phyloP scores from a whole-genome alignment of 2,113 vertebrate genomes.

The Zingel zingel region DNA sequence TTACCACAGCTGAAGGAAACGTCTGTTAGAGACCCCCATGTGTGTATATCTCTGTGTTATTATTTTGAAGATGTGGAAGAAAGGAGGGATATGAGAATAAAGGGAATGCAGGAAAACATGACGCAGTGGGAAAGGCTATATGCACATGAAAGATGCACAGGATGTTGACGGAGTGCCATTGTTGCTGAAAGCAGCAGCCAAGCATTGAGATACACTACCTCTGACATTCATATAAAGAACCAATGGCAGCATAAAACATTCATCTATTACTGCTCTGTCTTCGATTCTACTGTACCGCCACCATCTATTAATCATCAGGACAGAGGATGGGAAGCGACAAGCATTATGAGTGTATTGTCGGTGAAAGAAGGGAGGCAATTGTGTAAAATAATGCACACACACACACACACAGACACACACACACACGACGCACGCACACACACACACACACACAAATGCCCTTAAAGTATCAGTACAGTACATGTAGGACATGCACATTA shows the following conservation, averaged over 20 bases:
- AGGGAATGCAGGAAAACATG: background rate
- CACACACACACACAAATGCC: background rate
- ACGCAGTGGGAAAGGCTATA: background rate
- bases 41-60: background rate
- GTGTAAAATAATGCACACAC: background rate
- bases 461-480: background rate
- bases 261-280: constrained; percentile 64
- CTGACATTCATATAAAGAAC: constrained; percentile 49
- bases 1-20: constrained; percentile 1
- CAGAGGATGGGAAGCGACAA: constrained; percentile 21
- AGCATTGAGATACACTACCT: constrained; percentile 20
- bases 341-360: constrained; percentile 41
- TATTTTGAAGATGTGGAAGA: background rate
- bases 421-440: background rate
- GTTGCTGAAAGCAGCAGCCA: constrained; percentile 33
- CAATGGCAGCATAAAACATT: constrained; percentile 63
- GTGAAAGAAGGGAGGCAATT: constrained; percentile 19
- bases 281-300: constrained; percentile 61
- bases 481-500: background rate
- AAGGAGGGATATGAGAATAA: constrained; percentile 2
- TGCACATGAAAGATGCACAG: constrained; percentile 50
- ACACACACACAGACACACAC: background rate
- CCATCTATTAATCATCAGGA: constrained; percentile 66
- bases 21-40: background rate
- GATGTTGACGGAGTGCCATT: constrained; percentile 29